Conservation (phyloP, 1,140 invertebrate species). For the Glossosoma conforme region DNA sequence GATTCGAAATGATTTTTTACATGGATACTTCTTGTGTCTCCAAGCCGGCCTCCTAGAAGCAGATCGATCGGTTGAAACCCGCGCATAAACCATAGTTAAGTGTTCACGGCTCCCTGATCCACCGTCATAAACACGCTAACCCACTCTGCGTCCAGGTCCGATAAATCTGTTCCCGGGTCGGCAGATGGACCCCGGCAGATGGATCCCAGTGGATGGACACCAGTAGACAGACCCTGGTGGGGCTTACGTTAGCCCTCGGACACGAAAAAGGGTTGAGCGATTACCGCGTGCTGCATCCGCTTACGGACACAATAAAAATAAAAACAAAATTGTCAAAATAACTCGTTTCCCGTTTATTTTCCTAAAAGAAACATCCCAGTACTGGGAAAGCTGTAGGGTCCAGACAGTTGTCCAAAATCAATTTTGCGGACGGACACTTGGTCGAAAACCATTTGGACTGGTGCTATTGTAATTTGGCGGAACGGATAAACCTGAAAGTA, state of each 20-base stretch:
- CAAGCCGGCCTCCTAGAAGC: no score
- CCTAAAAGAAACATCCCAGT: no score
- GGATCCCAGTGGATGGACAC: no score
- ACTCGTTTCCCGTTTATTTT: conserved; percentile 5
- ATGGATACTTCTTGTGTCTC: no score
- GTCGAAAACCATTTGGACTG: no score
- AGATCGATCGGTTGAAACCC: conserved; percentile 10
- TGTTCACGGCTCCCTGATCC: conserved; percentile 17
- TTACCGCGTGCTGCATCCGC: background rate
- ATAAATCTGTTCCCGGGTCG: conserved; percentile 19
- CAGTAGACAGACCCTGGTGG: conserved; percentile 5
- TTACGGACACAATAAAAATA: background rate
- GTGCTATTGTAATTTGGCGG: no score
- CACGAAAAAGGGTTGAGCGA: conserved; percentile 7
- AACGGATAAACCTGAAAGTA: no score
- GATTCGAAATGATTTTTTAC: no score
- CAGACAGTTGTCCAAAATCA: no score
- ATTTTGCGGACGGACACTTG: no score
- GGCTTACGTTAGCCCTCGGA: background rate
- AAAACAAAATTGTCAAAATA: conserved; percentile 18
- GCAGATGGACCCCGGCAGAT: background rate
- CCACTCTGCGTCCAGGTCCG: conserved; percentile 8
- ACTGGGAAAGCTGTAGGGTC: no score
- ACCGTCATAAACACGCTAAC: conserved; percentile 27
- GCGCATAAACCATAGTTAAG: conserved; percentile 23